These are phyloP conservation scores for Alitta virens DNA, from an alignment of 2,888 invertebrate genomes.

Conservation along the genomic window DNA sequence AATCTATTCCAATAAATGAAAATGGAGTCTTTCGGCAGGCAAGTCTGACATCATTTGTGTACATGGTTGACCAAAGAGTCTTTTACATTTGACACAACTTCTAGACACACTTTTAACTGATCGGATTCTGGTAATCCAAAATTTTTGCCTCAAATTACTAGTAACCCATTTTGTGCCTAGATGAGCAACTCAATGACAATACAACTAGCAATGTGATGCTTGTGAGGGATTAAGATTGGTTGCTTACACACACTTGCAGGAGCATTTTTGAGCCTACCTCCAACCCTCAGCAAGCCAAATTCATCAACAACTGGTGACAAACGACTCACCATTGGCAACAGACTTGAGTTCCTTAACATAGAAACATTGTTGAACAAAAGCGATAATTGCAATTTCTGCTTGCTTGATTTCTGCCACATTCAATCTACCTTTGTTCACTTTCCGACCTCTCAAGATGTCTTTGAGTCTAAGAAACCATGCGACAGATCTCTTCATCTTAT, in stretches of 20 bases:
- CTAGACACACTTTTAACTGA: background rate
- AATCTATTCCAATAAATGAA: constrained; percentile 33
- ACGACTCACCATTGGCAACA: too few species aligned
- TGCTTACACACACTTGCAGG: background rate
- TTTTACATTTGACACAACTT: constrained; percentile 19
- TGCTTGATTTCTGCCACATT: too few species aligned
- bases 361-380: too few species aligned
- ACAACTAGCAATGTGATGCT: background rate
- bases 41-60: constrained; percentile 29
- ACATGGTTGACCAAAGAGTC: background rate
- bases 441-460: too few species aligned
- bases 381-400: too few species aligned
- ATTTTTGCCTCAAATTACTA: too few species aligned
- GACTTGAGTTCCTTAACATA: too few species aligned
- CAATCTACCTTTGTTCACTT: too few species aligned
- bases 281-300: background rate
- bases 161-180: too few species aligned
- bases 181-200: background rate
- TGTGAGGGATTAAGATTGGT: background rate
- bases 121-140: background rate
- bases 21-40: constrained; percentile 31
- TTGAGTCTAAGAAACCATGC: too few species aligned
- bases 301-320: too few species aligned
- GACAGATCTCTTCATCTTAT: too few species aligned
- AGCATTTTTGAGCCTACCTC: background rate